A percentile compares a stretch with the other conserved stretches of the same genome.
Evolutionary conservation across 2,113 vertebrate genomes (phyloP).

Genomic region (Gavia stellata): DNA sequence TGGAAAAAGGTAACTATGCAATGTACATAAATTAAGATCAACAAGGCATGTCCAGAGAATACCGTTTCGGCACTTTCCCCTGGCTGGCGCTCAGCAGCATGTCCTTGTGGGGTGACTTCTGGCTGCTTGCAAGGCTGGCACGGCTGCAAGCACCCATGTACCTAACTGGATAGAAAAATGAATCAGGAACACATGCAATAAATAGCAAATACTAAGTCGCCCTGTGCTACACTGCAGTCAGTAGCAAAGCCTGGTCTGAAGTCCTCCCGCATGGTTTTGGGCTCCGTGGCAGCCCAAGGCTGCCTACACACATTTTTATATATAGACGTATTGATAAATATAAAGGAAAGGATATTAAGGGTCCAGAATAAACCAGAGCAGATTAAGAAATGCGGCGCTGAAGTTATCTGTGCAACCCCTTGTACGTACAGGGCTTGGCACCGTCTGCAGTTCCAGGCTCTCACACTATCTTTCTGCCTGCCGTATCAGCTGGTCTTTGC

Average conservation of each 20-base stretch:
- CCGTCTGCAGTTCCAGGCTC: fast-evolving
- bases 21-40: neutral
- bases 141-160: fast-evolving
- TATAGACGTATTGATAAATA: neutral
- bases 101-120: neutral
- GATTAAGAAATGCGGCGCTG: neutral
- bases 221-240: fast-evolving
- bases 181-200: neutral
- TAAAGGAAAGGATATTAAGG: neutral
- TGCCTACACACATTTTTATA: fast-evolving
- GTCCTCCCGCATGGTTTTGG: fast-evolving
- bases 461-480: fast-evolving
- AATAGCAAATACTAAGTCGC: neutral
- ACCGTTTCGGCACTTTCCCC: neutral
- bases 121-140: neutral
- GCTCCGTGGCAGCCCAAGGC: neutral
- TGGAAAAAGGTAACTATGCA: fast-evolving
- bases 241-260: neutral
- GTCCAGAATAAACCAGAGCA: neutral
- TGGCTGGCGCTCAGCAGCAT: neutral
- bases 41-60: fast-evolving
- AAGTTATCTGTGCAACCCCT: neutral
- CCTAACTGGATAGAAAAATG: fast-evolving
- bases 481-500: neutral
- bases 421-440: neutral